phyloP scores from a whole-genome alignment of 2,797 vertebrate genomes.

The Darevskia mixta region DNA sequence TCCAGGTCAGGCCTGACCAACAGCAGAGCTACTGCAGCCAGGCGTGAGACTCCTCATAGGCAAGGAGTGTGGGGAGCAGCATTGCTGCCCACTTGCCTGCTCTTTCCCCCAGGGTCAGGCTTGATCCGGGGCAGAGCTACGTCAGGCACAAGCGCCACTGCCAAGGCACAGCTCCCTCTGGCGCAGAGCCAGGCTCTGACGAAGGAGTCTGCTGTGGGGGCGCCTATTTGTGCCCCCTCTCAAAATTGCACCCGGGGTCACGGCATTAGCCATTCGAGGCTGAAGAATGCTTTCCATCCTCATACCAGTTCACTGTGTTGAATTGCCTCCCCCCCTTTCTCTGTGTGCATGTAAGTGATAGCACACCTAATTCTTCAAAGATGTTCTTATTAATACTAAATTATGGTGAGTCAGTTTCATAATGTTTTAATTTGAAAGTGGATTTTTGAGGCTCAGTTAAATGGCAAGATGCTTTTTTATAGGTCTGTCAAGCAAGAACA shows the following conservation, averaged over 20 bases:
- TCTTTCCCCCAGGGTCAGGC: background rate
- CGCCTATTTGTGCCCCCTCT: no score
- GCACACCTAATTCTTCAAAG: background rate
- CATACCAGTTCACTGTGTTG: background rate
- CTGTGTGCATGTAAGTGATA: no score
- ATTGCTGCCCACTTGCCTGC: background rate
- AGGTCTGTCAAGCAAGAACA: background rate
- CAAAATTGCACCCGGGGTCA: background rate
- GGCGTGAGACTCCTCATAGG: background rate
- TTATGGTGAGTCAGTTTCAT: constrained; percentile 1
- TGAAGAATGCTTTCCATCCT: background rate
- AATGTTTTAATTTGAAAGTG: constrained; percentile 11
- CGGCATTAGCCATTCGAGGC: background rate
- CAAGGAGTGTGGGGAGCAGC: background rate
- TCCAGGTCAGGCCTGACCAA: no score
- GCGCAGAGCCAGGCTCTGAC: background rate
- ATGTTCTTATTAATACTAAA: constrained; percentile 10
- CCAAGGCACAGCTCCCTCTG: background rate
- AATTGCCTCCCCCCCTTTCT: background rate
- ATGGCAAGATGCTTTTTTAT: background rate
- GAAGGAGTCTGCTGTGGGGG: no score
- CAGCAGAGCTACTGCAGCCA: no score
- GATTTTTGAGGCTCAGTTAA: constrained; percentile 5
- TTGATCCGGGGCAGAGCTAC: background rate
- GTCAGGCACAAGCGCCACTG: no score